These are phyloP conservation scores for Spea multiplicata DNA, from an alignment of 2,113 vertebrate genomes.

Conservation along the genomic window DNA sequence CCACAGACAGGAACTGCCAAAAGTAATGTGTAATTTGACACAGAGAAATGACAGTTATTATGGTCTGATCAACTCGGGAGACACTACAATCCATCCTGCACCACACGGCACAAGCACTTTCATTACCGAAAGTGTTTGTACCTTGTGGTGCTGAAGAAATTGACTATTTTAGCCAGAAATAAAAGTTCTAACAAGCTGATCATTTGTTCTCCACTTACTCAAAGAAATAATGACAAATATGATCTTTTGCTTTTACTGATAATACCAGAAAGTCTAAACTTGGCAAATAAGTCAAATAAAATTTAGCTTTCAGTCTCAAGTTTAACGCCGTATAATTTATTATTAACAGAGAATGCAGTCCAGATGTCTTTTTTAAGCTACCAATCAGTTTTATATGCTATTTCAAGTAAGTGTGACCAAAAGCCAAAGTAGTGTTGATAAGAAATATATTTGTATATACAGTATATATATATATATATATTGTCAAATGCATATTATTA, in stretches of 20 bases:
- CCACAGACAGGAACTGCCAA: slow-evolving; percentile 40
- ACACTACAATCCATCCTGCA: slow-evolving; percentile 29
- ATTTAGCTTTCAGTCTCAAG: too few species aligned
- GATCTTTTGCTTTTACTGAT: neutral
- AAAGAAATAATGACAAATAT: neutral
- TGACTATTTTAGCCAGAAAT: slow-evolving; percentile 36
- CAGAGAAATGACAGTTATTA: slow-evolving; percentile 46
- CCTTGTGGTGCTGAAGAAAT: slow-evolving; percentile 30
- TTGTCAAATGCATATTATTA: too few species aligned
- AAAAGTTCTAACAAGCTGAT: slow-evolving; percentile 22
- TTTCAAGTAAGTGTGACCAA: too few species aligned
- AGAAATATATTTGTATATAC: too few species aligned
- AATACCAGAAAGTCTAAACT: too few species aligned
- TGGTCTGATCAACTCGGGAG: slow-evolving; percentile 24
- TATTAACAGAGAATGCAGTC: too few species aligned
- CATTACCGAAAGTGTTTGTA: slow-evolving; percentile 37
- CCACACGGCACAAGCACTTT: slow-evolving; percentile 35
- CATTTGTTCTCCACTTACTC: slow-evolving; percentile 17
- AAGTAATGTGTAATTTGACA: slow-evolving; percentile 48
- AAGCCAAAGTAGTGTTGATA: too few species aligned
- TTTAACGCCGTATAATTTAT: too few species aligned
- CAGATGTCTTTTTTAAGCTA: too few species aligned
- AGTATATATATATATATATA: too few species aligned
- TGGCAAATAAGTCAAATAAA: too few species aligned
- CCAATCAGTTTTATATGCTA: too few species aligned